A percentile compares a stretch with the other conserved stretches of the same genome.
Conservation (phyloP, 1,140 invertebrate species). For the Temnothorax curvispinosus region DNA sequence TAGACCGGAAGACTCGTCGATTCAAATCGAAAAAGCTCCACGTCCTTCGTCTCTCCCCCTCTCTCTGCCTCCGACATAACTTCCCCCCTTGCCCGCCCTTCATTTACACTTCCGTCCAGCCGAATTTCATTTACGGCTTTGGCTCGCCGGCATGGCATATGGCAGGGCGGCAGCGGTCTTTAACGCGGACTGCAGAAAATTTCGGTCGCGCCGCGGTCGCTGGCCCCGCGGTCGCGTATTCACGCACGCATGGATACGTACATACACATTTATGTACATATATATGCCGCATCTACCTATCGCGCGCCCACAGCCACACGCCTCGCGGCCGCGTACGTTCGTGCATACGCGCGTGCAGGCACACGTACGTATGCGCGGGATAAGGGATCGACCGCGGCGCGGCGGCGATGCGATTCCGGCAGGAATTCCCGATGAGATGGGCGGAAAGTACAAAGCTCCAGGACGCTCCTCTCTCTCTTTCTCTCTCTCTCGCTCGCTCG, state of each 20-base stretch:
- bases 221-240: constrained; percentile 38
- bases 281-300: not conserved
- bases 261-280: not conserved
- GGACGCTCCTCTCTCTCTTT: constrained; percentile 61
- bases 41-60: not conserved
- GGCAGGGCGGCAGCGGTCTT: not conserved
- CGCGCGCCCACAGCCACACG: not conserved
- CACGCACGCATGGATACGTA: not conserved
- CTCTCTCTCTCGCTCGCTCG: not conserved
- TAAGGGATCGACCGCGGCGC: constrained; percentile 69
- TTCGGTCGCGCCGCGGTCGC: constrained; percentile 55
- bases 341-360: not conserved
- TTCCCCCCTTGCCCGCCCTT: not conserved
- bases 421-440: constrained; percentile 77
- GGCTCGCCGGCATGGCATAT: not conserved
- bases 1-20: not conserved
- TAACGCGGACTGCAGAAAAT: constrained; percentile 51
- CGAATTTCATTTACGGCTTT: constrained; percentile 30
- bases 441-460: constrained; percentile 75
- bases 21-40: not conserved
- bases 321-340: not conserved
- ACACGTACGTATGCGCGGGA: not conserved
- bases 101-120: constrained; percentile 17
- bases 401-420: constrained; percentile 63
- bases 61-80: not conserved